Evolutionary conservation across 2,113 vertebrate species (phyloP).

Genomic region (Eubucco bourcierii): DNA sequence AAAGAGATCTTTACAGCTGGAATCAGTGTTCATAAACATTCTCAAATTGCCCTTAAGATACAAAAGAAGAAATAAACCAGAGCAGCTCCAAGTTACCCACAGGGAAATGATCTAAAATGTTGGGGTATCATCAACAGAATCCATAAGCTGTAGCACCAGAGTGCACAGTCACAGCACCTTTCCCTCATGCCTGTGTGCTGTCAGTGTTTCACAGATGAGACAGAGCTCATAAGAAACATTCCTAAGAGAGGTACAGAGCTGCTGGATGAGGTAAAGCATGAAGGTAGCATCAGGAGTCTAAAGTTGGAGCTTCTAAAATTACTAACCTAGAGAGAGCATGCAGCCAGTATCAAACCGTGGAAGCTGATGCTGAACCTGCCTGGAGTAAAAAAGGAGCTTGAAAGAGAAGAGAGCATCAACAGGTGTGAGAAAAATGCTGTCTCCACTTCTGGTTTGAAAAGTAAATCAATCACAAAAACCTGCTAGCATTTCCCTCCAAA

Average conservation of each 20-base stretch:
- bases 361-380: not conserved
- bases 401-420: not conserved
- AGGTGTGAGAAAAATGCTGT: not conserved
- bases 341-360: not conserved
- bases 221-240: not conserved
- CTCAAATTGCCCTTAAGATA: not conserved
- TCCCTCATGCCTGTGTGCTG: not conserved
- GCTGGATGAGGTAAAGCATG: not conserved
- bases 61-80: slow-evolving; percentile 20
- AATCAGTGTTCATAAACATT: not conserved
- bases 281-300: not conserved
- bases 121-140: not conserved
- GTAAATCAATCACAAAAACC: not conserved
- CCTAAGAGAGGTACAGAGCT: not conserved
- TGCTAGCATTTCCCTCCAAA: not conserved
- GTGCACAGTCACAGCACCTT: not conserved
- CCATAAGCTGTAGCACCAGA: not conserved
- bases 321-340: not conserved
- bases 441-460: not conserved
- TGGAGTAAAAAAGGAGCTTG: not conserved
- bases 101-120: not conserved
- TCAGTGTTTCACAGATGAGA: not conserved
- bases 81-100: slow-evolving; percentile 1
- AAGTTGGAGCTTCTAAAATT: not conserved
- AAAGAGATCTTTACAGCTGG: not conserved